Base-by-base conservation (phyloP, 2,888 invertebrate species). In the Nezara viridula region DNA sequence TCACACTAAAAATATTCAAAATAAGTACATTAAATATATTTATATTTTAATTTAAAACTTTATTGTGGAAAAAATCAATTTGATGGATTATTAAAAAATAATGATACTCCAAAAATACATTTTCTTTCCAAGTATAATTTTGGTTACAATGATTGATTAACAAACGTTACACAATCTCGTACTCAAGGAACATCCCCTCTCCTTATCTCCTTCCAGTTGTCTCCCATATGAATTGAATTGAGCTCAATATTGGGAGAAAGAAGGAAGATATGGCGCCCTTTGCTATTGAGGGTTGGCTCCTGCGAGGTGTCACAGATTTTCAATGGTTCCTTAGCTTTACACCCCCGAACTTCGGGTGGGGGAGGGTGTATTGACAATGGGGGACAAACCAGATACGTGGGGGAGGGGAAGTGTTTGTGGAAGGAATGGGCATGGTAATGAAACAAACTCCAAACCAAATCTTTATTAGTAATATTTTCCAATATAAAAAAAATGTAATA, bases 261-360 rank as follows among this genome's bases (percentile, higher is more conserved):
- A 81, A 81, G 81, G 81, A 24, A 81, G 81, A 81, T 81, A 47
- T 44, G 44, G 40, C 81, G 81, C 81, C 81, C 44, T n/a, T 32
- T 24, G 24, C 81, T 44, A 81, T 81, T 73, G 66, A 73, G 81
- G 81, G n/a, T 0, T 24, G 37, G 9, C 40, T 40, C 40, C 77
- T 21, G 40, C 7, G 77, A 77, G 77, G 77, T 44, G 81, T 44
- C 44, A 47, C 44, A 81, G 44, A 81, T 81, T 81, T 81, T 47
- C 81, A 44, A 81, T 81, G 81, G 81, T 47, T 81, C 81, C 81
- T 81, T 81, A 81, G 81, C 81, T 44, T 5, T 47, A 44, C 81
- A 40, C 81, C 44, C 81, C 44, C 81, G 7, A 81, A 44, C 44
- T 81, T 44, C 12, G 2, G 44, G n/a, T 2, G 77, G 44, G 81